phyloP scores from a whole-genome alignment of 2,888 invertebrate species.

The Drosophila emarginata region DNA sequence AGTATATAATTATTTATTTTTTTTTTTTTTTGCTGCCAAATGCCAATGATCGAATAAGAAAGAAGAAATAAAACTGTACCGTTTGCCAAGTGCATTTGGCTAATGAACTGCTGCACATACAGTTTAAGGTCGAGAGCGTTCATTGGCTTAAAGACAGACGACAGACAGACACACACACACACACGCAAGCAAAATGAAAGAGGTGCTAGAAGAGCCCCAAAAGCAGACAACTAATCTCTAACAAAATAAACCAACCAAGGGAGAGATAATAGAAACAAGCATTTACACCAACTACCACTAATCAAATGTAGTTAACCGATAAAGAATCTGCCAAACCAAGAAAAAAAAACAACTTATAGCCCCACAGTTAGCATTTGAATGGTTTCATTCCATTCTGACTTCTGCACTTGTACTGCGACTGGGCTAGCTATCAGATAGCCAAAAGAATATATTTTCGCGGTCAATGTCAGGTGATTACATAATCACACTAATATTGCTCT shows the following conservation, averaged over 20 bases:
- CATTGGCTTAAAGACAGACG: constrained; percentile 35
- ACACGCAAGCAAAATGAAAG: not conserved
- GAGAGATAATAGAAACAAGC: not conserved
- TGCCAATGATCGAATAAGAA: constrained; percentile 42
- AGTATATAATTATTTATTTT: not conserved
- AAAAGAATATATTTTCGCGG: constrained; percentile 44
- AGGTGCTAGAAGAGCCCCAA: not conserved
- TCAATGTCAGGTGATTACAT: constrained; percentile 62
- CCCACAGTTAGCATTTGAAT: not conserved
- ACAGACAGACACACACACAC: not conserved
- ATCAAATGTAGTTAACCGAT: constrained; percentile 7
- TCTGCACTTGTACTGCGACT: not conserved
- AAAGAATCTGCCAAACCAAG: not conserved
- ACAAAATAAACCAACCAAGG: not conserved
- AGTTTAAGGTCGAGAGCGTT: constrained; percentile 50
- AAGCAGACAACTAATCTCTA: not conserved
- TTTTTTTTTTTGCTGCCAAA: constrained; percentile 41
- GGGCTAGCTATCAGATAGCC: not conserved
- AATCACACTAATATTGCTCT: constrained; percentile 2
- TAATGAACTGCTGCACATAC: constrained; percentile 1
- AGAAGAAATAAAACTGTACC: constrained; percentile 26
- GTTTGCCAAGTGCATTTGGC: constrained; percentile 39
- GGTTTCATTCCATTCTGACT: not conserved
- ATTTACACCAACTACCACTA: not conserved
- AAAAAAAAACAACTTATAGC: too few species aligned